These are phyloP conservation scores for Andrena minutula DNA, from an alignment of 2,888 invertebrate species.

Conservation along the genomic window DNA sequence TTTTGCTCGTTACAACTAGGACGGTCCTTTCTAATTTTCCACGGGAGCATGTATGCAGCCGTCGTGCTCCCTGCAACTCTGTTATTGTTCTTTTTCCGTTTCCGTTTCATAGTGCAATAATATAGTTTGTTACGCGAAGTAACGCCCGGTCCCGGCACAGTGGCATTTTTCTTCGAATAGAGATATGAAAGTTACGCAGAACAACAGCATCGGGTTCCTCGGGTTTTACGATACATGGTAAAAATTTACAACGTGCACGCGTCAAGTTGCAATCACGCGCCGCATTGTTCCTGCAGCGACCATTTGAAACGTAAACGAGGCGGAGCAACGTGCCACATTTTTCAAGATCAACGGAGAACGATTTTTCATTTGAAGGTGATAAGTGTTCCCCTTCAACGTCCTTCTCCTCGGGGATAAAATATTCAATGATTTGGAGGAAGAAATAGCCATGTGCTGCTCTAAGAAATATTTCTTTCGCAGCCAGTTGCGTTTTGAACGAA, in stretches of 20 bases:
- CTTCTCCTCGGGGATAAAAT: too few relatives aligned
- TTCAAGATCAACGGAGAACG: neutral
- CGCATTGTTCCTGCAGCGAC: neutral
- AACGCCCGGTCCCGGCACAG: neutral
- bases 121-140: slow-evolving; percentile 39
- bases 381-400: neutral
- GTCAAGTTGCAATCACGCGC: slow-evolving; percentile 9
- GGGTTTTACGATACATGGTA: slow-evolving; percentile 29
- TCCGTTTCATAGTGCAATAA: slow-evolving; percentile 18
- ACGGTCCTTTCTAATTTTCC: slow-evolving; percentile 6
- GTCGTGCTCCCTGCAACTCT: neutral
- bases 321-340: neutral
- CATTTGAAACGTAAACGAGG: neutral
- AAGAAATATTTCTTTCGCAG: too few relatives aligned
- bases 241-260: slow-evolving; percentile 33
- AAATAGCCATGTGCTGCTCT: too few relatives aligned
- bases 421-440: too few relatives aligned
- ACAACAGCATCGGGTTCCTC: slow-evolving; percentile 5
- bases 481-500: neutral
- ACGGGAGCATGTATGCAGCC: neutral
- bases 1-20: neutral
- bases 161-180: slow-evolving; percentile 11
- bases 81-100: slow-evolving; percentile 23
- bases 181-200: slow-evolving; percentile 16
- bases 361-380: neutral